Conservation (phyloP, 2,888 invertebrate genomes). For the Tetragnatha montana region DNA sequence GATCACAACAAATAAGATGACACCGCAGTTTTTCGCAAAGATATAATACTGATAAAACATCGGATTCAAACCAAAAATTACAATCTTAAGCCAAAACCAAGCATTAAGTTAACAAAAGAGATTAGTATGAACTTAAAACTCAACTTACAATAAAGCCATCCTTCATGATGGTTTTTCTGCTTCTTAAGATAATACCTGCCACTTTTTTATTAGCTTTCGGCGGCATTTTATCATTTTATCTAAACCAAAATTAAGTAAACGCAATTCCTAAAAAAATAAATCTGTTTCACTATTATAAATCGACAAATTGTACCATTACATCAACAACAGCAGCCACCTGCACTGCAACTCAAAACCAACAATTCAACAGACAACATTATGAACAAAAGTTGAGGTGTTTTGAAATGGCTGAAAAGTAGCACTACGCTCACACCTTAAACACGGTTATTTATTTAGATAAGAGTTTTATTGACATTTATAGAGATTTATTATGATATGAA, state of each 20-base stretch:
- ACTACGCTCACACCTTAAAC: no score
- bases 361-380: not conserved
- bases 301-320: slow-evolving; percentile 4
- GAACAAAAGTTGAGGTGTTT: not conserved
- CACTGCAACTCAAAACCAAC: slow-evolving; percentile 3
- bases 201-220: slow-evolving; percentile 73
- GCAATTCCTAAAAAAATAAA: not conserved
- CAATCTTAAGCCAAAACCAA: no score
- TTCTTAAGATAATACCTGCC: slow-evolving; percentile 73
- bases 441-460: no score
- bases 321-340: not conserved
- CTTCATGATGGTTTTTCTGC: slow-evolving; percentile 73
- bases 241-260: not conserved
- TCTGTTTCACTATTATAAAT: slow-evolving; percentile 21
- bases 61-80: no score
- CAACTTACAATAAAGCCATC: slow-evolving; percentile 73
- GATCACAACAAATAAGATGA: not conserved
- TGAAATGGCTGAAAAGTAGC: not conserved
- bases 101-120: no score
- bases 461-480: no score
- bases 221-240: slow-evolving; percentile 70
- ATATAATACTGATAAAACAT: no score
- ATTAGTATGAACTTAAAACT: no score
- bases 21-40: no score
- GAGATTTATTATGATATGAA: no score